A percentile compares a stretch with the other conserved stretches of the same genome.
These are phyloP conservation scores for Rugalucina vietnamica DNA, from an alignment of 2,888 invertebrate species.

Conservation along the genomic window DNA sequence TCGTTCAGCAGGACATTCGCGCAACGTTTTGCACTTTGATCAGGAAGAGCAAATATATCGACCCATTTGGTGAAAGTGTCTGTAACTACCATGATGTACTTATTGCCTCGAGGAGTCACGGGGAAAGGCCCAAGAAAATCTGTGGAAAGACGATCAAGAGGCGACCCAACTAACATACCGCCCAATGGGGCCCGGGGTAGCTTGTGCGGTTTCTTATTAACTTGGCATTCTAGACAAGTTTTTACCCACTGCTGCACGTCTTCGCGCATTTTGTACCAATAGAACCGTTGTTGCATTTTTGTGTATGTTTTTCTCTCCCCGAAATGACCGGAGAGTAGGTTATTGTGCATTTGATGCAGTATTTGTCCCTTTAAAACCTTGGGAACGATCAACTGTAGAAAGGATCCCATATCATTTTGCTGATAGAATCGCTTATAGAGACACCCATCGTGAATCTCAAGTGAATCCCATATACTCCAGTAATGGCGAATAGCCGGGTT, in stretches of 20 bases:
- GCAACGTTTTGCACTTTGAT: constrained; percentile 25
- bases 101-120: not conserved
- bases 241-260: constrained; percentile 6
- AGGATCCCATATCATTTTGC: not conserved
- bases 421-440: not conserved
- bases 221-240: constrained; percentile 4
- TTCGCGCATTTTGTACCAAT: constrained; percentile 38
- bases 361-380: not conserved
- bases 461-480: not conserved
- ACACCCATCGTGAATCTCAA: not conserved
- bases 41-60: constrained; percentile 13
- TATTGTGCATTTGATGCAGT: constrained; percentile 1
- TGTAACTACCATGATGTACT: not conserved
- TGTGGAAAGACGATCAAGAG: constrained; percentile 13
- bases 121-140: not conserved
- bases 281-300: constrained; percentile 5
- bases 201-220: not conserved
- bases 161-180: constrained; percentile 28
- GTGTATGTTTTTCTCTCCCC: constrained; percentile 21
- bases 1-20: constrained; percentile 12
- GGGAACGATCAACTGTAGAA: not conserved
- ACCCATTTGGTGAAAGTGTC: constrained; percentile 11
- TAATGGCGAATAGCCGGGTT: not conserved
- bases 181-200: constrained; percentile 34
- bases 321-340: constrained; percentile 31